Evolutionary conservation across 1,140 invertebrate species (phyloP).

Genomic region (Sinella curviseta): DNA sequence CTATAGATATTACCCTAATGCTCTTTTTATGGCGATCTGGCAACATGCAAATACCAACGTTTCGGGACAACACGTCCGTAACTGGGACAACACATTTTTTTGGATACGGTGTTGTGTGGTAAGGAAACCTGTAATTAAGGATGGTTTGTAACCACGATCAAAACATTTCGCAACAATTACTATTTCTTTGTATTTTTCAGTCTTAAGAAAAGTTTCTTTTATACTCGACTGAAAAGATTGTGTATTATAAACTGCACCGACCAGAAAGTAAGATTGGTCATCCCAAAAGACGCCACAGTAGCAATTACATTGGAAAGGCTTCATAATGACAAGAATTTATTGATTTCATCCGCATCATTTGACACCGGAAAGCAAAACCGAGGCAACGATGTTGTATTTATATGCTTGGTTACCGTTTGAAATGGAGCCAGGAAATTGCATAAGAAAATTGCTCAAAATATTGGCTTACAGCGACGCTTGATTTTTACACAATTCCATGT

Average conservation of each 20-base stretch:
- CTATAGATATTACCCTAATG: too few relatives aligned
- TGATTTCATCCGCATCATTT: conserved; percentile 75
- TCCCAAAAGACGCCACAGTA: conserved; percentile 61
- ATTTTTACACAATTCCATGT: too few relatives aligned
- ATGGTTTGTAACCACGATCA: not conserved
- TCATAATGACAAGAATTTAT: conserved; percentile 64
- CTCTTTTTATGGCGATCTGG: too few relatives aligned
- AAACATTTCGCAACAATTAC: too few relatives aligned
- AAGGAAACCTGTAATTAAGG: not conserved
- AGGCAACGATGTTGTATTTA: conserved; percentile 52
- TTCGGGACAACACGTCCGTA: too few relatives aligned
- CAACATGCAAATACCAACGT: too few relatives aligned
- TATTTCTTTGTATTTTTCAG: too few relatives aligned
- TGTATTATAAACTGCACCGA: not conserved
- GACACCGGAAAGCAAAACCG: conserved; percentile 56
- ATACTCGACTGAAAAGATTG: not conserved
- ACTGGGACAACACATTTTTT: conserved; percentile 56
- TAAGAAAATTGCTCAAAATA: too few relatives aligned
- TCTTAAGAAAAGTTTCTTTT: conserved; percentile 33
- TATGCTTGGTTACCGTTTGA: conserved; percentile 67
- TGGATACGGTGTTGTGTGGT: conserved; percentile 58
- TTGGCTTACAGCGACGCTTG: too few relatives aligned
- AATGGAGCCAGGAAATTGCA: conserved; percentile 65
- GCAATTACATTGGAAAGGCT: conserved; percentile 62
- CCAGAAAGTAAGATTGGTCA: not conserved